Percentiles rank a stretch among this genome's conserved stretches.
Conservation (phyloP, 2,113 vertebrate genomes). For the Gavia stellata region DNA sequence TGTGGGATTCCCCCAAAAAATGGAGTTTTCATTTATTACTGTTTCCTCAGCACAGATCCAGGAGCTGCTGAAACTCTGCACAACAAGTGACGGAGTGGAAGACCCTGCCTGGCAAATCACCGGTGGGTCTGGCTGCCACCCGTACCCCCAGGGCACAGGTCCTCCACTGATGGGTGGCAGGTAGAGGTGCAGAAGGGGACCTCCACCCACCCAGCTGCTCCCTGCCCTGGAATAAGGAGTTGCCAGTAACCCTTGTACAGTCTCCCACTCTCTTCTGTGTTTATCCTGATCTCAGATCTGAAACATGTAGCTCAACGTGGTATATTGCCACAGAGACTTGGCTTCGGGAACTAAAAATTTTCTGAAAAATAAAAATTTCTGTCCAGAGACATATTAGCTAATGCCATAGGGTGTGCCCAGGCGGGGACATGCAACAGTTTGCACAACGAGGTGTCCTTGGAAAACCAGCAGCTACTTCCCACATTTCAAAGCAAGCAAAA, state of each 20-base stretch:
- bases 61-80: not conserved
- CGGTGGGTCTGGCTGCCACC: not conserved
- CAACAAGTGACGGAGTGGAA: not conserved
- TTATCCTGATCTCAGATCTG: not conserved
- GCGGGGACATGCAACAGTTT: not conserved
- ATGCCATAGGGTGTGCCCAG: not conserved
- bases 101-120: not conserved
- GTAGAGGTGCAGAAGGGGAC: not conserved
- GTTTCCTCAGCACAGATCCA: not conserved
- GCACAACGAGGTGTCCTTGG: not conserved
- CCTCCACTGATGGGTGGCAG: not conserved
- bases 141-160: not conserved
- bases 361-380: not conserved
- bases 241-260: accelerated
- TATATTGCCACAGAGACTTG: not conserved
- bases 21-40: not conserved
- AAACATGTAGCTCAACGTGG: not conserved
- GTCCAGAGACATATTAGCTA: not conserved
- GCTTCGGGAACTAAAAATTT: not conserved
- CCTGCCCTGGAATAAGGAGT: not conserved
- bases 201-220: accelerated
- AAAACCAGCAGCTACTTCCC: not conserved
- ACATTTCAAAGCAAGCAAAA: not conserved
- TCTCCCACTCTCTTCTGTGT: accelerated
- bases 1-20: accelerated